Conservation (phyloP, 2,113 vertebrate genomes). For the Lonchura striata region DNA sequence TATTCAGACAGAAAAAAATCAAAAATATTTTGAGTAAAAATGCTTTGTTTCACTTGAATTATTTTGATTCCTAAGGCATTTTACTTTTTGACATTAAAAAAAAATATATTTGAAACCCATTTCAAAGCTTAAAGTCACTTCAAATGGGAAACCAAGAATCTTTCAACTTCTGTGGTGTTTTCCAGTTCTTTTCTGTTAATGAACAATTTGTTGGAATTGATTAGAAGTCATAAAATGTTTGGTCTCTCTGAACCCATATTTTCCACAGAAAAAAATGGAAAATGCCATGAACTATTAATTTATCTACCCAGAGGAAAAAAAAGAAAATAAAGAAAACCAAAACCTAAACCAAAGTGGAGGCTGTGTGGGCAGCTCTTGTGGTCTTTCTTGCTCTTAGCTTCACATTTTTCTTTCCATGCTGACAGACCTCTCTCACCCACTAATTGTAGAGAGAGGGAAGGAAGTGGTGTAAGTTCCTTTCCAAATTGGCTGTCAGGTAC, state of each 20-base stretch:
- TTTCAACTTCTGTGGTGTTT: constrained; percentile 21
- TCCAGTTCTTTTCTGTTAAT: constrained; percentile 20
- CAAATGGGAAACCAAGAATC: constrained; percentile 38
- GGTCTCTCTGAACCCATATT: background rate
- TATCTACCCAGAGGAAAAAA: background rate
- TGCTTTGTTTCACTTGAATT: background rate
- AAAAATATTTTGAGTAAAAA: background rate
- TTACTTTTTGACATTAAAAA: background rate
- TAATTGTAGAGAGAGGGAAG: constrained; percentile 12
- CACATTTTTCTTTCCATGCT: constrained; percentile 31
- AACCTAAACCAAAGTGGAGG: background rate
- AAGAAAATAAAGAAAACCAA: constrained; percentile 7
- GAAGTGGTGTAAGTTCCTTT: constrained; percentile 9
- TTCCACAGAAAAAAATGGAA: background rate
- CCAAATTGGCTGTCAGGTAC: background rate
- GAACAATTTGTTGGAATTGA: constrained; percentile 33
- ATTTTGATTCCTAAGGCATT: constrained; percentile 12
- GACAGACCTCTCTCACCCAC: constrained; percentile 12
- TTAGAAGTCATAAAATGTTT: background rate
- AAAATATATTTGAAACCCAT: constrained; percentile 6
- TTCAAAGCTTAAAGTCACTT: constrained; percentile 23
- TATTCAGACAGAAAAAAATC: constrained; percentile 3
- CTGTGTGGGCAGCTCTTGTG: background rate
- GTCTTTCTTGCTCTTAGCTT: constrained; percentile 5
- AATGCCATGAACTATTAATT: background rate